Percentiles rank a stretch among this genome's conserved stretches.
These are phyloP conservation scores for Meandrusa payeni DNA, from an alignment of 2,888 invertebrate species.

Conservation along the genomic window DNA sequence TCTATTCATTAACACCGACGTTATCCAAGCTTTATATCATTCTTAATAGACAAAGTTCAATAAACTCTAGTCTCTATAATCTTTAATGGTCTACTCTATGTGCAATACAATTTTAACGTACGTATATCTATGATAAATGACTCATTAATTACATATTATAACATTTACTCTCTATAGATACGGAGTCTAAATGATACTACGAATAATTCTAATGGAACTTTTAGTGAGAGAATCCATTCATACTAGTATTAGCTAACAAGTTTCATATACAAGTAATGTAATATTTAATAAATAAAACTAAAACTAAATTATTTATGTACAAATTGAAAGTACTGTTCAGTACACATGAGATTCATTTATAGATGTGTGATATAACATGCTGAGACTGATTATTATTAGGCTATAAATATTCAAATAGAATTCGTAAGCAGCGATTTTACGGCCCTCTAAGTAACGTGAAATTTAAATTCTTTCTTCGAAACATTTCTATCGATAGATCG, in stretches of 20 bases:
- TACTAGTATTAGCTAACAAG: conserved; percentile 40
- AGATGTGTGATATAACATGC: conserved; percentile 44
- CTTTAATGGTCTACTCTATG: conserved; percentile 39
- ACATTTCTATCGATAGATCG: conserved; percentile 1
- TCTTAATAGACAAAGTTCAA: conserved; percentile 25
- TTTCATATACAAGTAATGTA: conserved; percentile 47
- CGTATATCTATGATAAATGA: conserved; percentile 48
- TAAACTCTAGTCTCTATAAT: conserved; percentile 32
- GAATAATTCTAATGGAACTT: conserved; percentile 50
- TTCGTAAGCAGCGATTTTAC: conserved; percentile 11
- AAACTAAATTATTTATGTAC: conserved; percentile 55
- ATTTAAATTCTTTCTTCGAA: conserved; percentile 1
- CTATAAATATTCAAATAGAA: conserved; percentile 22
- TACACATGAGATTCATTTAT: conserved; percentile 68
- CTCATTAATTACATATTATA: conserved; percentile 49
- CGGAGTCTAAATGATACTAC: conserved; percentile 25
- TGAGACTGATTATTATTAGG: conserved; percentile 42
- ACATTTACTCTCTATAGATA: conserved; percentile 37
- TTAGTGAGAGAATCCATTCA: conserved; percentile 49
- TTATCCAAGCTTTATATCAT: conserved; percentile 10
- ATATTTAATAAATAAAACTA: conserved; percentile 57
- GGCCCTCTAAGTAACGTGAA: conserved; percentile 13
- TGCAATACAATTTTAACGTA: conserved; percentile 51
- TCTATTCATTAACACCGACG: conserved; percentile 17
- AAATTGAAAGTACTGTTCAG: conserved; percentile 48